Percentiles rank a stretch among this genome's conserved stretches.
phyloP scores from a whole-genome alignment of 2,113 vertebrate genomes.

The Chloropsis cyanopogon region DNA sequence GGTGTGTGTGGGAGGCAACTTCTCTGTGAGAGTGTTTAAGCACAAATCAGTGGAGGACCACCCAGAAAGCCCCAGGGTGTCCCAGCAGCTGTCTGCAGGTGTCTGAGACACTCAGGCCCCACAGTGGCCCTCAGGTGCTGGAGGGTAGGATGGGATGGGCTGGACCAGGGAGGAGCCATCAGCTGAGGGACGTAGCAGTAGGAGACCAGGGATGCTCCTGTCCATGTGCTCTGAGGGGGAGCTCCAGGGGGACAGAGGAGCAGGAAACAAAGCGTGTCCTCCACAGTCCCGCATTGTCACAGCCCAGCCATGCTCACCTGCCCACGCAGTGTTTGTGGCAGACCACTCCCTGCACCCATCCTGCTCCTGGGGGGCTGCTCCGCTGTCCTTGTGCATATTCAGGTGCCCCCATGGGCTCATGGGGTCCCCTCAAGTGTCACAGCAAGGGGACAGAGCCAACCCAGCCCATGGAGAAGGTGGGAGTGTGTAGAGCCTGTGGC shows the following conservation, averaged over 20 bases:
- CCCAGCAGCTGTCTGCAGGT: background rate
- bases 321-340: accelerated
- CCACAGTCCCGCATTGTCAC: background rate
- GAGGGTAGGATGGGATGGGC: background rate
- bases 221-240: background rate
- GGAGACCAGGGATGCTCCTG: background rate
- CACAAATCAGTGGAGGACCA: too few species aligned
- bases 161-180: background rate
- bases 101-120: background rate
- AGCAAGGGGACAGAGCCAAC: background rate
- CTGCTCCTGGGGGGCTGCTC: background rate
- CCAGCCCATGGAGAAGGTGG: background rate
- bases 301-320: background rate
- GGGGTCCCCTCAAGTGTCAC: background rate
- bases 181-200: background rate
- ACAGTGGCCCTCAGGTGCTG: accelerated
- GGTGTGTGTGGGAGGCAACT: accelerated
- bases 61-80: background rate
- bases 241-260: accelerated
- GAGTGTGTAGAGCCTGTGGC: accelerated
- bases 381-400: accelerated
- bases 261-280: background rate
- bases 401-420: background rate
- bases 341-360: background rate
- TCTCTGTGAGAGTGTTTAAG: background rate